Evolutionary conservation across 2,888 invertebrate genomes (phyloP), one percentile per base, ranked within the genome.

Genomic region (Lasioglossum zephyrum): DNA sequence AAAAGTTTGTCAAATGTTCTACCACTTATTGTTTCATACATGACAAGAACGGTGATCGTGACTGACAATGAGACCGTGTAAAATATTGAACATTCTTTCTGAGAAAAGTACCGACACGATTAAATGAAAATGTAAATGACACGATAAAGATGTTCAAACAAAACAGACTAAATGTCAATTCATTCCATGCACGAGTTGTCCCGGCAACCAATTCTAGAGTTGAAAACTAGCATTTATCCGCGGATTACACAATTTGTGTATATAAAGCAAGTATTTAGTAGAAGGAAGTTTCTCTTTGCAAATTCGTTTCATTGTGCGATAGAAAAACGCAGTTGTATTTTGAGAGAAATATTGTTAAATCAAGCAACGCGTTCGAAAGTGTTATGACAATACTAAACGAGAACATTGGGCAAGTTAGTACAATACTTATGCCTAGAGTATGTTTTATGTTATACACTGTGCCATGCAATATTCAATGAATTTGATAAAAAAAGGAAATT

Each of bases 301-400:
- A 5, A 22, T 4, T 73, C 22, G 39, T 57, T 84, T 73, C 13
- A 47, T 76, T 39, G 63, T 76, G 53, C 31, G 39, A 22, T 77
- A 77, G 53, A 47, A 53, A 66, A 73, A 57, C 66, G 77, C 39
- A 36, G 18, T 73, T 77, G 18, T 41, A n/a, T 49, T n/a, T 49
- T 41, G 2, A 31, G 13, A 26, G 44, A n/a, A 75, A 47, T 53
- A n/a, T 72, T 66, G 44, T 69, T 66, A 57, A 73, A 36, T 47
- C 60, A 44, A 73, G 22, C 13, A 9, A 79, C 44, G 26, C 8
- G 22, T 73, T 79, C 26, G 39, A 76, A 36, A 74, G 57, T 76
- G 39, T 73, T 66, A 76, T 8, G 85, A 85, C 84, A 84, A 85
- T 85, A 85, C 39, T 66, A 9, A 39, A 39, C 9, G 26, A 41